A percentile compares a stretch with the other conserved stretches of the same genome.
These are phyloP conservation scores for Odocoileus hemionus DNA, from an alignment of 2,113 vertebrate species.

Conservation along the genomic window DNA sequence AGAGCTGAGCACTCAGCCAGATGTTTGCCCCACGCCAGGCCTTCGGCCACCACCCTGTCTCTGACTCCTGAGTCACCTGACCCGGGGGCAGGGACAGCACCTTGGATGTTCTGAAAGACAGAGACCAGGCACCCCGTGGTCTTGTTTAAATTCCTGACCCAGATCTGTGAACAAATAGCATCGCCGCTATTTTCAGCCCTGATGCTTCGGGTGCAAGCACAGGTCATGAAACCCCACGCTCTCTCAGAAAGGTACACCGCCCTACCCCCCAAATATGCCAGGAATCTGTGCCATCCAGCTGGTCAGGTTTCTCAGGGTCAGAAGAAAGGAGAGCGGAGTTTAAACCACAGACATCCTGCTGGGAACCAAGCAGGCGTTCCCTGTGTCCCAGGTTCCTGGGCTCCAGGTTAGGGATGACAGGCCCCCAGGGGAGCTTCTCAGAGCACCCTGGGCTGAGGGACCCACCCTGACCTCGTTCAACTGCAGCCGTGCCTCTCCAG, in stretches of 20 bases:
- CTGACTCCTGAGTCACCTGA: neutral
- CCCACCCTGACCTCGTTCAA: fast-evolving
- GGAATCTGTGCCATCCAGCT: neutral
- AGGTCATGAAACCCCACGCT: neutral
- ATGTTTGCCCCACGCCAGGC: neutral
- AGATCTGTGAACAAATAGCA: neutral
- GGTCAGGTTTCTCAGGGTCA: neutral
- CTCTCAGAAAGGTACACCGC: neutral
- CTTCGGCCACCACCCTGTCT: neutral
- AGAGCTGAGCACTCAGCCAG: neutral
- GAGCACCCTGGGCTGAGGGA: neutral
- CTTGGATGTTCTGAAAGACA: fast-evolving
- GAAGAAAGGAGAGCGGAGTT: neutral
- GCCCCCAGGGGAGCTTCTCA: neutral
- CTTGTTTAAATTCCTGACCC: neutral
- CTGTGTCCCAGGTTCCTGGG: neutral
- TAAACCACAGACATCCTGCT: neutral
- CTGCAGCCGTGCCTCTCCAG: neutral
- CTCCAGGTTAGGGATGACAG: neutral
- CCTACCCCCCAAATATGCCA: neutral
- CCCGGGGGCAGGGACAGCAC: fast-evolving
- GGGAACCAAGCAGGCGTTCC: neutral
- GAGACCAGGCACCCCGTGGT: fast-evolving
- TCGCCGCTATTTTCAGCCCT: neutral
- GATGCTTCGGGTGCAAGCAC: fast-evolving